Base-by-base conservation (phyloP, 2,888 invertebrate genomes). In the Nomada ruficornis region DNA sequence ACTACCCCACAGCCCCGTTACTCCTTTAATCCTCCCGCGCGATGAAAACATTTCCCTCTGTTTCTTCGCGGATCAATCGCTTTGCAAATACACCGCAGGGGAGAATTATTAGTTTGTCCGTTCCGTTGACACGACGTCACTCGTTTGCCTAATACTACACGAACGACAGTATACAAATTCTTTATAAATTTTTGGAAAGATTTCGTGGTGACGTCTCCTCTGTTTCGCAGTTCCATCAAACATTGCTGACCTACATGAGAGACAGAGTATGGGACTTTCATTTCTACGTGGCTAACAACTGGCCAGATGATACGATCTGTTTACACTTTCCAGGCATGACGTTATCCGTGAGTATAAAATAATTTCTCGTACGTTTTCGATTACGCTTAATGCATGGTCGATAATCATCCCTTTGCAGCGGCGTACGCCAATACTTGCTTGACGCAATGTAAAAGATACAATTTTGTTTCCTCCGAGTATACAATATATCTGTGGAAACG, bases 311-410 rank as follows among this genome's bases (percentile, higher is more conserved):
- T 71, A 96, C 97, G 89, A 96, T 98, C 93, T 96, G 97, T 93
- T 95, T 97, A 91, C 98, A 98, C 94, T 98, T 98, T 94, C 98
- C 98, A 86, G 98, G 98, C 93, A 97, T 97, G 95, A 98, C 98
- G 86, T 96, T 96, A 93, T 96, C 97, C 95, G 98, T 98, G 95
- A 96, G 96, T 94, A 83, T 64, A 59, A 87, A 71, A 71, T 26
- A 47, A 77, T 10, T 75, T 9, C 15, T 23, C 4, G 29, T 64
- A 59, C 44, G 42, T 54, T 57, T 59, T 52, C 47, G 64, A 78
- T 79, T 65, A 54, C 50, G 42, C n/a, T 42, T 50, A 2, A 42
- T 59, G 15, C 42, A n/a, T 20, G 60, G 62, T 78, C 52, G 64
- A 78, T 79, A 52, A 55, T n/a, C n/a, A 55, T n/a, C n/a, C n/a